Evolutionary conservation across 2,888 invertebrate genomes (phyloP), one percentile per base, ranked within the genome.

Genomic region (Corbicula japonica): DNA sequence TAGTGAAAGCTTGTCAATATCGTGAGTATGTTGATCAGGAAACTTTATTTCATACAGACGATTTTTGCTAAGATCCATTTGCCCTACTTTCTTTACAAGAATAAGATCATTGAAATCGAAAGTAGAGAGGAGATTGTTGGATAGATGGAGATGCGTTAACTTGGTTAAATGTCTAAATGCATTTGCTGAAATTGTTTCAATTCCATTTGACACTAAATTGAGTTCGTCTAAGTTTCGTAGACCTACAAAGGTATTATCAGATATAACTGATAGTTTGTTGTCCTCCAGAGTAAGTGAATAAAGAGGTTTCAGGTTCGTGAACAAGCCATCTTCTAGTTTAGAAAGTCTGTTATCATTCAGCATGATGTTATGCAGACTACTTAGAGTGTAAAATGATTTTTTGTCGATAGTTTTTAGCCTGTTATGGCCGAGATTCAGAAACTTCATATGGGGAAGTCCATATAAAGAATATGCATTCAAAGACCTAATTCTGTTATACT

Each of bases 401-500:
- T 86, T 85, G 41, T 88, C 84, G n/a, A 88, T 76, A 30, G 63
- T 60, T 30, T 80, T 79, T 2, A 90, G 52, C 75, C 75, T 84
- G 61, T 90, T 90, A 60, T 88, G 83, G 56, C 87, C 89, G 35
- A 90, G 34, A 62, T 89, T 87, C 2, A 89, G 76, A 54, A 86
- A 85, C 72, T 89, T 90, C 30, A 89, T 56, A 71, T 88, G 88
- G 1, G 87, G 86, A 18, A 89, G 72, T 10, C 88, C 88, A 44
- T 74, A 82, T 4, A 90, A 70, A 23, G 84, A 85, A 18, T 82
- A 78, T 1, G 84, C 79, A 15, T 73, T 75, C 0, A 90, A 46
- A 8, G 72, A 58, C 26, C 75, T 77, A 15, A 90, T 74, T 30
- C 85, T 46, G 73, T 90, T 90, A 70, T 83, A 80, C 65, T 88